Evolutionary conservation across 2,888 invertebrate species (phyloP), one percentile per base, ranked within the genome.

Genomic region (Drosophila demipolita): DNA sequence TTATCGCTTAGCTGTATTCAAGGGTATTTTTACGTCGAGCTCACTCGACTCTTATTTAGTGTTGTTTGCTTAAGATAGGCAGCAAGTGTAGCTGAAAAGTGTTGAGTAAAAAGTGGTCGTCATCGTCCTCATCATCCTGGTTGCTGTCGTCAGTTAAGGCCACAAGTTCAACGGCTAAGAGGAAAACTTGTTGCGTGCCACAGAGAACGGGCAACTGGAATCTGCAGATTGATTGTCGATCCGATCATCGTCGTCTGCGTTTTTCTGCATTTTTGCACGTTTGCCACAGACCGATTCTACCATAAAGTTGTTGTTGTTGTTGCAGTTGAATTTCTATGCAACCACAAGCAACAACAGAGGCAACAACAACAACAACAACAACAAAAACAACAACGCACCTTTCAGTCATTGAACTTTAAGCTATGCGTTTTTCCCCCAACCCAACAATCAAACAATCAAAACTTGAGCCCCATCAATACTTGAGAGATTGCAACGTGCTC

Each of bases 361-460:
- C 64, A 63, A 23, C 35, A 52, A 38, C 52, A 64, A 38, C 57
- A 38, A 48, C 73, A 82, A 83, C 81, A 69, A 49, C 45, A 62
- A 49, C 52, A 65, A 70, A n/a, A n/a, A n/a, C 64, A 68, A 54
- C 73, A 82, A 83, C 81, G 81, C 83, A 89, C 72, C 84, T 87
- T 83, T 77, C 82, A 89, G 87, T 87, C 87, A 90, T 79, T 87
- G 87, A 87, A 87, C 87, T 90, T 90, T 87, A 83, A 90, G 90
- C 87, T 84, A 85, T 85, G 85, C 67, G 82, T 74, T 61, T 32
- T 29, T 11, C 36, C 29, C 23, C 29, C 29, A 54, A 36, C 23
- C 69, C 61, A 70, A 45, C 69, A 66, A 67, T 29, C 68, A 33
- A 59, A 50, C 52, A 35, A 68, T 68, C 69, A 67, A 68, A 68